Conservation (phyloP, 53 echinoderm and acorn worm genomes). For the Holothuria leucospilota region DNA sequence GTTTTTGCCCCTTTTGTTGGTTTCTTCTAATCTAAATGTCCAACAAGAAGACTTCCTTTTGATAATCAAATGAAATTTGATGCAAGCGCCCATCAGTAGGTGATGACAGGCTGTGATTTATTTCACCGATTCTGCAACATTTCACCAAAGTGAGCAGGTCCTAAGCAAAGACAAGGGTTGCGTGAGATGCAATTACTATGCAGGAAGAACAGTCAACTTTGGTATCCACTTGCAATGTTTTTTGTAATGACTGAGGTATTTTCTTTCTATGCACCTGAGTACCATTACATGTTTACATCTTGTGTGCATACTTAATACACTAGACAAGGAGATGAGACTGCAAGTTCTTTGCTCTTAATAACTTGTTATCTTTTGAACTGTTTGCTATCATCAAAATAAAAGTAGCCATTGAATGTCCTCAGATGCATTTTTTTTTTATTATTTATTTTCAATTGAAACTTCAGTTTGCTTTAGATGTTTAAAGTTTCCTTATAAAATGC, state of each 20-base stretch:
- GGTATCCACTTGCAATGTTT: not conserved
- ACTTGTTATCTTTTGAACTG: too few relatives aligned
- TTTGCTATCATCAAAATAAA: too few relatives aligned
- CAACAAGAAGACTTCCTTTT: not conserved
- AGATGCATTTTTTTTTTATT: too few relatives aligned
- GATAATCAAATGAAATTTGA: conserved; percentile 15
- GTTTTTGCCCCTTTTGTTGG: not conserved
- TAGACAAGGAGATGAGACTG: too few relatives aligned
- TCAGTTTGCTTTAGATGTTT: too few relatives aligned
- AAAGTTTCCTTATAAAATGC: too few relatives aligned
- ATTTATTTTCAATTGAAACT: too few relatives aligned
- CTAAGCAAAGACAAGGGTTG: not conserved
- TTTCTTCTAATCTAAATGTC: not conserved
- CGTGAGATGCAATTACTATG: not conserved
- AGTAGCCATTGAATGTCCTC: too few relatives aligned
- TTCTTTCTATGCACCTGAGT: not conserved
- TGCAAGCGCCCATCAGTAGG: not conserved
- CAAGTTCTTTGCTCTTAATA: too few relatives aligned
- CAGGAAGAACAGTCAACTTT: not conserved
- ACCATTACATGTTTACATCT: not conserved
- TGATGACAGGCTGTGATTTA: conserved; percentile 10
- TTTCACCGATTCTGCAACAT: conserved; percentile 17
- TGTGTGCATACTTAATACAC: too few relatives aligned
- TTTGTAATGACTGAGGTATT: not conserved
- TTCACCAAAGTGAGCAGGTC: not conserved